Percentiles rank a stretch among this genome's conserved stretches.
These are phyloP conservation scores for Eptatretus atami DNA, from an alignment of 2,797 vertebrate genomes.

Conservation along the genomic window DNA sequence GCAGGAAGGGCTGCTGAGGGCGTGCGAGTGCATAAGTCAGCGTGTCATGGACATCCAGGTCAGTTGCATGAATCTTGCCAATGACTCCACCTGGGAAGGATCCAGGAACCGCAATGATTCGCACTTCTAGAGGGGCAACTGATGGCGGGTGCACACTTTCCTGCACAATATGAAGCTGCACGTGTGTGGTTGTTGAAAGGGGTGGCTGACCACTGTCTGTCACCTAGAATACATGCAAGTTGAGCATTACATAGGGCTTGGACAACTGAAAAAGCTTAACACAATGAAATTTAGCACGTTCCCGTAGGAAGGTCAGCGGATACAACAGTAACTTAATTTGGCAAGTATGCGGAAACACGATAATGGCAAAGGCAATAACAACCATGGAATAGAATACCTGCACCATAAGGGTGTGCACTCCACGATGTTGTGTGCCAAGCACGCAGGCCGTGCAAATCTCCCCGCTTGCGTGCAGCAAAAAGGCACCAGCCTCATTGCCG, in stretches of 20 bases:
- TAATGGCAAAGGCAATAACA: too few relatives aligned
- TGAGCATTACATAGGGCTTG: background rate
- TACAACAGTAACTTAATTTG: too few relatives aligned
- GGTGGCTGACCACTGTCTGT: conserved; percentile 54
- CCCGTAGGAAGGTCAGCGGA: too few relatives aligned
- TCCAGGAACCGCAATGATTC: conserved; percentile 68
- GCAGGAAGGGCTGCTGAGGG: conserved; percentile 73
- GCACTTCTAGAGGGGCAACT: conserved; percentile 49
- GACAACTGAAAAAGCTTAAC: too few relatives aligned
- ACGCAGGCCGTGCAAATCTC: conserved; percentile 43
- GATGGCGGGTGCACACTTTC: conserved; percentile 64
- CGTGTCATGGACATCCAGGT: conserved; percentile 68
- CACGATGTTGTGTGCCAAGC: conserved; percentile 38
- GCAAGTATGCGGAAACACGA: too few relatives aligned
- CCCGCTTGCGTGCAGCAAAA: conserved; percentile 40
- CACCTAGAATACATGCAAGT: conserved; percentile 18
- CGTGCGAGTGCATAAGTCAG: conserved; percentile 47
- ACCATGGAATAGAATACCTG: conserved; percentile 23
- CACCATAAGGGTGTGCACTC: conserved; percentile 38
- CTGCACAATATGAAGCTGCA: conserved; percentile 57
- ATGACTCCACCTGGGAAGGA: conserved; percentile 76
- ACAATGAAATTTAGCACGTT: too few relatives aligned
- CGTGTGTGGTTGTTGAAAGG: conserved; percentile 30
- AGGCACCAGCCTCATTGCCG: conserved; percentile 57
- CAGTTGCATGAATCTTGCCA: conserved; percentile 69